A percentile compares a stretch with the other conserved stretches of the same genome.
phyloP scores from a whole-genome alignment of 2,113 vertebrate genomes.

The Aegotheles bennettii region DNA sequence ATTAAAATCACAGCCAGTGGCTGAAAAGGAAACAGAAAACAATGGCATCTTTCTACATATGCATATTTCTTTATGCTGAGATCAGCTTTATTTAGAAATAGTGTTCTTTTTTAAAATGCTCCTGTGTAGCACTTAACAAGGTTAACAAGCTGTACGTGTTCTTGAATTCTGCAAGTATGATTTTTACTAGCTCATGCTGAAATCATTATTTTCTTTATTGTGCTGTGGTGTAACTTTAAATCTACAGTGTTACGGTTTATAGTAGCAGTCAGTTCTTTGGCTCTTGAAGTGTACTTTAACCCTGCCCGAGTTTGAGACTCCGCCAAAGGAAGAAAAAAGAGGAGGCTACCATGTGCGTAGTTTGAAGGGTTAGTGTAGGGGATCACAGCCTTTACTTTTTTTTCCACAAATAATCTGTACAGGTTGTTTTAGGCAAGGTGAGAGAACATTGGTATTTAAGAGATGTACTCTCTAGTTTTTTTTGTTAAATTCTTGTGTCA shows the following conservation, averaged over 20 bases:
- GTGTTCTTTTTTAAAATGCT: background rate
- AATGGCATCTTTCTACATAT: conserved; percentile 73
- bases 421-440: background rate
- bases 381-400: background rate
- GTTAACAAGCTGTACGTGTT: background rate
- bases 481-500: background rate
- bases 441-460: background rate
- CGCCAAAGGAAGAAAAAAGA: background rate
- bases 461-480: background rate
- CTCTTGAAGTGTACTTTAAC: conserved; percentile 45
- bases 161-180: background rate
- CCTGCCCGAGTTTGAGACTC: conserved; percentile 16
- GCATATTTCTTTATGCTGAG: conserved; percentile 48
- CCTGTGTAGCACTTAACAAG: background rate
- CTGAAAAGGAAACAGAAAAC: conserved; percentile 79
- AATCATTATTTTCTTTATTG: background rate
- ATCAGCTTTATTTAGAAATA: conserved; percentile 19
- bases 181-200: background rate
- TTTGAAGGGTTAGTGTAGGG: background rate
- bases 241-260: background rate
- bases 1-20: conserved; percentile 85
- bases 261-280: background rate
- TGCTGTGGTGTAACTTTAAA: background rate
- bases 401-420: background rate
- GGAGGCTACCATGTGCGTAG: background rate